Evolutionary conservation across 1,140 invertebrate species (phyloP), one percentile per base, ranked within the genome.

Genomic region (Thrips palmi): DNA sequence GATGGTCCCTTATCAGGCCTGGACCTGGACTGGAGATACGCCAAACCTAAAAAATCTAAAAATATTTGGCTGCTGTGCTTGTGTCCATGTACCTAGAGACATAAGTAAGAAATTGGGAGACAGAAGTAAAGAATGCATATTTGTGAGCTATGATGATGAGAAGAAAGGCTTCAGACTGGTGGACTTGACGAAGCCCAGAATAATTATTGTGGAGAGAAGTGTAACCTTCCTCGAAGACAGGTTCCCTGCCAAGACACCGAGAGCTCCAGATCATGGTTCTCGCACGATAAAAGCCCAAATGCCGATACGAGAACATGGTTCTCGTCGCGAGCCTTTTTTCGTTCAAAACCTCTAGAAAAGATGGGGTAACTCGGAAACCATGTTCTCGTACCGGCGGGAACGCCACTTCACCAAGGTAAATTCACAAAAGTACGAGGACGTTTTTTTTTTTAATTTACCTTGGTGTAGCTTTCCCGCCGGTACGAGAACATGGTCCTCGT

Each of bases 1-100:
- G 12, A 49, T 46, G 41, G 60, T 54, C 10, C 55, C 57, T n/a
- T 38, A 49, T 27, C 55, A 62, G 40, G 17, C 50, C 5, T 62
- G 55, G n/a, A n/a, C n/a, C n/a, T n/a, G n/a, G 45, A 46, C 33
- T 35, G 48, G 46, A 6, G 42, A 41, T 29, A 59, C 53, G 35
- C 51, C 54, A 21, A 39, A 53, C 32, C 36, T 58, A 37, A 47
- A 46, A 23, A 40, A 52, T 39, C 43, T 50, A 17, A 48, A 33
- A 45, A 35, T 46, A 19, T 52, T 52, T 42, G 51, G 47, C 10
- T 35, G 23, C 8, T 44, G 29, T 37, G 44, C 27, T 6, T 47
- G 17, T 44, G 23, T 17, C 23, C 32, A 30, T 14, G 24, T 37
- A 12, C 36, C 33, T 6, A 21, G 7, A 10, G 6, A 36, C 6